phyloP scores from a whole-genome alignment of 2,113 vertebrate genomes.

The Leucopsar rothschildi region DNA sequence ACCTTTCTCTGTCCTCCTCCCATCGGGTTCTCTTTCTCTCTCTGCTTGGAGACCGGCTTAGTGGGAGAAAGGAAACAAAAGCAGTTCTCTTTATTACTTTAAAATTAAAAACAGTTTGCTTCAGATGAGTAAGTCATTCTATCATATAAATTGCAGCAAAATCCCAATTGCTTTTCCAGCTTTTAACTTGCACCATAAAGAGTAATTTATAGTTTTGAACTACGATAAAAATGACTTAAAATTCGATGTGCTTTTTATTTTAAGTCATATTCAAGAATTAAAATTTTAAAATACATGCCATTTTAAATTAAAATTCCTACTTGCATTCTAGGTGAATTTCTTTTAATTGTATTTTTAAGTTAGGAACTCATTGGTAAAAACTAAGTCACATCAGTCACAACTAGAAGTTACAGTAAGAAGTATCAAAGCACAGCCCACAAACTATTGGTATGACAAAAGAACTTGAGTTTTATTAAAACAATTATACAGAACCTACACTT shows the following conservation, averaged over 20 bases:
- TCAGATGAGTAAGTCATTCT: background rate
- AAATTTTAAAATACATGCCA: background rate
- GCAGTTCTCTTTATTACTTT: background rate
- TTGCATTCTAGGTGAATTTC: background rate
- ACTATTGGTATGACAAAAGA: background rate
- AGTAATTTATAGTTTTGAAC: background rate
- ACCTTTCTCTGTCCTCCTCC: conserved; percentile 85
- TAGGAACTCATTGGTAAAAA: background rate
- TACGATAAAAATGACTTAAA: background rate
- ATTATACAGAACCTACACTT: background rate
- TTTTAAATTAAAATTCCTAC: background rate
- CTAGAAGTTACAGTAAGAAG: background rate
- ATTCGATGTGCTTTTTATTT: background rate
- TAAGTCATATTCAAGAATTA: background rate
- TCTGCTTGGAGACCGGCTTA: conserved; percentile 84
- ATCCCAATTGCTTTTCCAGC: background rate
- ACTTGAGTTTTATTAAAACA: background rate
- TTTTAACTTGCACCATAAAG: background rate
- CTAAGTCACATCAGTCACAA: background rate
- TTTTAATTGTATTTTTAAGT: background rate
- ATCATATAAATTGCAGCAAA: background rate
- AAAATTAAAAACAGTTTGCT: background rate
- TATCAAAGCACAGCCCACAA: background rate
- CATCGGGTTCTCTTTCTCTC: conserved; percentile 89
- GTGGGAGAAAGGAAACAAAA: background rate